Conservation (phyloP, 1,140 invertebrate species). For the Drosophila chauvacae region DNA sequence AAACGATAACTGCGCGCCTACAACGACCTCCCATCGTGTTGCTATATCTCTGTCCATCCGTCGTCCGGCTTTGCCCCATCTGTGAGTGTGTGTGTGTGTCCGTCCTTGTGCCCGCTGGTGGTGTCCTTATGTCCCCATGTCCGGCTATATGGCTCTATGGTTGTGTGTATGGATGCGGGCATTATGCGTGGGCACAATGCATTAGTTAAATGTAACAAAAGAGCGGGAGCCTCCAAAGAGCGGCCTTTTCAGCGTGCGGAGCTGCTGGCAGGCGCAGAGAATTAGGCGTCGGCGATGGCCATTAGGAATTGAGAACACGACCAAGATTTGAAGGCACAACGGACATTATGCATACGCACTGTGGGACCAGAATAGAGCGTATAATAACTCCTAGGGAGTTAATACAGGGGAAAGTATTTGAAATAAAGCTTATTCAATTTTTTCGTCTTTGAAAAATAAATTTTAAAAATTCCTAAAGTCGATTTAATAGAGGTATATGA, state of each 20-base stretch:
- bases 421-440: background rate
- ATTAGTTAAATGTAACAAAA: conserved; percentile 58
- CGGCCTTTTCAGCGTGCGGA: conserved; percentile 20
- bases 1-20: conserved; percentile 33
- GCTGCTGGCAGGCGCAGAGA: conserved; percentile 18
- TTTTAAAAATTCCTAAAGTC: background rate
- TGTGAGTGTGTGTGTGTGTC: background rate
- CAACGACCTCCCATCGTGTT: conserved; percentile 29
- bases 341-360: conserved; percentile 37
- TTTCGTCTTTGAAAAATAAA: background rate
- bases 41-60: conserved; percentile 17
- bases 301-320: conserved; percentile 44
- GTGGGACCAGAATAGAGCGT: background rate
- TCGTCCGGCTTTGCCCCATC: conserved; percentile 15
- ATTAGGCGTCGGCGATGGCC: conserved; percentile 44
- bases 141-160: background rate
- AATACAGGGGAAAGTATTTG: background rate
- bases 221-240: conserved; percentile 24
- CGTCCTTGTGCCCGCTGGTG: conserved; percentile 5
- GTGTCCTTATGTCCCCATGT: conserved; percentile 10
- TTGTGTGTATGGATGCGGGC: conserved; percentile 35
- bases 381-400: background rate
- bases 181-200: conserved; percentile 56
- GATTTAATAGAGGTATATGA: no score
- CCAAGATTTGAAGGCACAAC: conserved; percentile 3